Conservation (phyloP, 2,888 invertebrate species). For the Nebria brevicollis region DNA sequence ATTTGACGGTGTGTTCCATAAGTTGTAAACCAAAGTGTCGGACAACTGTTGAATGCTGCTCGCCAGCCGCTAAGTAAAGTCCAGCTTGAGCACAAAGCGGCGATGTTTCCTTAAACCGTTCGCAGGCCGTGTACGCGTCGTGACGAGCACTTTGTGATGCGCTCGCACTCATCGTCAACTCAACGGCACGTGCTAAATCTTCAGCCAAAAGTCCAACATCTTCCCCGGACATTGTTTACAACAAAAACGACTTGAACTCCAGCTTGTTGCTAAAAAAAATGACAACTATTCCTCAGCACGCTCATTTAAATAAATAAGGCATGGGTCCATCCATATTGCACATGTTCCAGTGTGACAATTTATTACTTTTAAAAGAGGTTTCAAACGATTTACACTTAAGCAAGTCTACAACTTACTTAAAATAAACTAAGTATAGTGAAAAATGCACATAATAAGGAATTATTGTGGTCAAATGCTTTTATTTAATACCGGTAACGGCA, state of each 20-base stretch:
- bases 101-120: slow-evolving; percentile 86
- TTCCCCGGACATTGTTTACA: slow-evolving; percentile 63
- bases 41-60: slow-evolving; percentile 79
- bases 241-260: slow-evolving; percentile 14
- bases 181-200: slow-evolving; percentile 83
- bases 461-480: slow-evolving; percentile 31
- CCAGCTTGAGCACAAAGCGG: slow-evolving; percentile 91
- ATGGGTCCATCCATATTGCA: slow-evolving; percentile 46
- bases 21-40: slow-evolving; percentile 92
- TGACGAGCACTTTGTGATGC: slow-evolving; percentile 79
- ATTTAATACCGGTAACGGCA: slow-evolving; percentile 38
- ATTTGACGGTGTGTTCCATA: slow-evolving; percentile 93
- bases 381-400: background rate
- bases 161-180: slow-evolving; percentile 83
- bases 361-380: background rate
- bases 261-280: slow-evolving; percentile 34
- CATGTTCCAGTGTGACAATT: slow-evolving; percentile 30
- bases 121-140: slow-evolving; percentile 87
- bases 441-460: slow-evolving; percentile 36
- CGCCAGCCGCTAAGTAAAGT: slow-evolving; percentile 78
- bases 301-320: slow-evolving; percentile 28
- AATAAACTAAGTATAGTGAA: slow-evolving; percentile 25
- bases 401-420: slow-evolving; percentile 36
- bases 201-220: slow-evolving; percentile 77
- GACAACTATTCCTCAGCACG: slow-evolving; percentile 17